Evolutionary conservation across 2,113 vertebrate species (phyloP), one percentile per base, ranked within the genome.

Genomic region (Myrmophylax atrothorax): DNA sequence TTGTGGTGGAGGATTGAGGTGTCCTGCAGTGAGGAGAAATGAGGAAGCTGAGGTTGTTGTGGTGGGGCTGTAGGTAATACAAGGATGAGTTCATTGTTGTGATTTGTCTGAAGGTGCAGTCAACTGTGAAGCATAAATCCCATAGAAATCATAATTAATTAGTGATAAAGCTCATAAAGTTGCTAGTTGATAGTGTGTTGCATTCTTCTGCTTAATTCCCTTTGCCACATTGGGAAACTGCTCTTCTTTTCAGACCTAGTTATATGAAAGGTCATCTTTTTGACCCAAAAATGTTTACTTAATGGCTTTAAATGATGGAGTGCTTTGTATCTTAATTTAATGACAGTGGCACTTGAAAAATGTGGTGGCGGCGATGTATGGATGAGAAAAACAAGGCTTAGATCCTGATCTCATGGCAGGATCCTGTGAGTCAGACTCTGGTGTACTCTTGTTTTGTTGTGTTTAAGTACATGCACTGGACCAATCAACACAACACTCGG

Each of bases 301-400:
- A 91, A 92, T 19, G 9, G 53, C 31, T 86, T 88, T 83, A 95
- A 78, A 70, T 92, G 82, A 88, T 31, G 22, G 44, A 81, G 94
- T 86, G 47, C 18, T 74, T 69, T 90, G n/a, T 75, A 87, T 94
- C 83, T 88, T 92, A 91, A 69, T 63, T 94, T 92, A 94, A 91
- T 64, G 90, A 70, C 68, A 92, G 81, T 95, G 90, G 85, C 72
- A 86, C 79, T 94, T 92, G 88, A 90, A 96, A 93, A 94, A 93
- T 63, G 56, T 64, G 60, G 60, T 95, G 85, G 28, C 90, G 85
- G 28, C 90, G 85, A 90, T 89, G 40, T 74, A 92, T 64, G 79
- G 78, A 93, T 78, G 85, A 94, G 76, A 84, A 94, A 93, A 94
- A 90, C 28, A 88, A 89, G 76, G 40, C 76, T 94, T 91, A 77